Evolutionary conservation across 2,888 invertebrate species (phyloP), one percentile per base, ranked within the genome.

Genomic region (Bombyx huttoni): DNA sequence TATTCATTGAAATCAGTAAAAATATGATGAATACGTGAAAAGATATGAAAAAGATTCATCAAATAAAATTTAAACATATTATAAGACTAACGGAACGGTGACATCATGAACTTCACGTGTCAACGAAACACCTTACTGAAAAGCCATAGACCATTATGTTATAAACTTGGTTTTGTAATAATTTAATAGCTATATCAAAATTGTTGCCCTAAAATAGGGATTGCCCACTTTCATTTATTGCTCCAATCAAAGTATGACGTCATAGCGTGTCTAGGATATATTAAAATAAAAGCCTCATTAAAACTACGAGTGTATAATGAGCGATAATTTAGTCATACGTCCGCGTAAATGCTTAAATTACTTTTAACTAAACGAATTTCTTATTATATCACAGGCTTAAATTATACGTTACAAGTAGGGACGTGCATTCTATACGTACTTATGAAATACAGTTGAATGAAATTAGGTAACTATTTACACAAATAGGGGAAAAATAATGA

Each of bases 401-500:
- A 85, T 77, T 78, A 87, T 84, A 85, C 70, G 73, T 81, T 85
- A 85, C 66, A 63, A 72, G 79, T 74, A 83, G 78, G 87, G 88
- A 88, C 87, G 87, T 86, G 87, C 84, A 83, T 85, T 76, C 80
- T 81, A 84, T 85, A 83, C 78, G 75, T 85, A 84, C 79, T 79
- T 80, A 78, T 81, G 82, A 75, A 75, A 72, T 78, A 82, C 70
- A 79, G 73, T 78, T 63, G 66, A 82, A 81, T 69, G 63, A 78
- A 86, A 86, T 83, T 82, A 81, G 79, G 80, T 83, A 86, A 88
- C 87, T 88, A 88, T 88, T 87, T 87, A 88, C 88, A 88, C 81
- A 81, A 83, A 86, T 78, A 82, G 81, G 86, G 87, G 82, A 77
- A 86, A 86, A 87, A 88, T 86, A 88, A 87, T 85, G 88, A 87